Conservation (phyloP, 2,113 vertebrate species). For the Perca flavescens region DNA sequence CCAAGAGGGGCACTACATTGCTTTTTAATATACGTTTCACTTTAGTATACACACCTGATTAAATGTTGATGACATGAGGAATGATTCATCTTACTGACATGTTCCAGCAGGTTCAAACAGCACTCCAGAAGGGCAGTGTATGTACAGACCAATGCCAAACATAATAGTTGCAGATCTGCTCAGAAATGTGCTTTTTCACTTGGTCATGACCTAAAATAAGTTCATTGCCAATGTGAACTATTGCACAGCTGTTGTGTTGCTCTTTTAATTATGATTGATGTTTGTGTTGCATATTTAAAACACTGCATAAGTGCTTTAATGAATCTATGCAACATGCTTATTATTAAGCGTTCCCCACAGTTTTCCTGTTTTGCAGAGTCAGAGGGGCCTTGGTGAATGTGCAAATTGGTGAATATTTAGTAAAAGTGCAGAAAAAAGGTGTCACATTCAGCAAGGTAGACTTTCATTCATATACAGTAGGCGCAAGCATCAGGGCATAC, state of each 20-base stretch:
- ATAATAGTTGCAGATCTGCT: neutral
- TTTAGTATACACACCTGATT: neutral
- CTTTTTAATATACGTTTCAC: neutral
- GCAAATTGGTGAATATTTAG: slow-evolving; percentile 52
- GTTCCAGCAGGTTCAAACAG: neutral
- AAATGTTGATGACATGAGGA: neutral
- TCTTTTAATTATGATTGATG: slow-evolving; percentile 61
- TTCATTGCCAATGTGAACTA: neutral
- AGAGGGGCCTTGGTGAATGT: slow-evolving; percentile 42
- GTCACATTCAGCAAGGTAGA: slow-evolving; percentile 14
- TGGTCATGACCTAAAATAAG: neutral
- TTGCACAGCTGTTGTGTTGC: slow-evolving; percentile 36
- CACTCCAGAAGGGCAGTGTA: neutral
- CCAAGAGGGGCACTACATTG: neutral
- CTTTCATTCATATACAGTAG: slow-evolving; percentile 3
- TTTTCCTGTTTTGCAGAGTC: slow-evolving; percentile 41
- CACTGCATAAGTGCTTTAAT: slow-evolving; percentile 38
- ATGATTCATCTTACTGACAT: neutral
- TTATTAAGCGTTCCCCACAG: slow-evolving; percentile 32
- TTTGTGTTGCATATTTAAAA: slow-evolving; percentile 52
- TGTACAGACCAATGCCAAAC: neutral
- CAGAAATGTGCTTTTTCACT: slow-evolving; percentile 8
- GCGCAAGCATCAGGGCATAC: neutral
- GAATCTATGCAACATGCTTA: slow-evolving; percentile 26
- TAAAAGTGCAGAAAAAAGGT: slow-evolving; percentile 6